A percentile compares a stretch with the other conserved stretches of the same genome.
phyloP scores from a whole-genome alignment of 2,113 vertebrate species.

The Toxotes chatareus region DNA sequence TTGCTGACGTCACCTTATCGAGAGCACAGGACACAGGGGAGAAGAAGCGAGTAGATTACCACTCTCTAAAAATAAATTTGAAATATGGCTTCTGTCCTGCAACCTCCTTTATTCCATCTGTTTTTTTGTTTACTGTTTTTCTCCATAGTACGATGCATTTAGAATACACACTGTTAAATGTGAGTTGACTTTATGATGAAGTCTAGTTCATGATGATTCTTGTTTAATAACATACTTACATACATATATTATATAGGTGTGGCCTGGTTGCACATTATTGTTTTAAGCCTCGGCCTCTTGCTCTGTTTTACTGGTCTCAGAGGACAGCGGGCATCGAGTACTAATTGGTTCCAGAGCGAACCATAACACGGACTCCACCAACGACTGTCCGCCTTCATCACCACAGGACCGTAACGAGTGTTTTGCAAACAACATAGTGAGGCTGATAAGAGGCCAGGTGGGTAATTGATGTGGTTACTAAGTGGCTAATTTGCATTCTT shows the following conservation, averaged over 20 bases:
- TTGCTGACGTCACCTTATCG: constrained; percentile 73
- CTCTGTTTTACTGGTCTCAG: constrained; percentile 84
- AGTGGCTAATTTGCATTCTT: constrained; percentile 97
- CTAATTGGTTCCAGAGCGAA: constrained; percentile 99
- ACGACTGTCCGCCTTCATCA: constrained; percentile 89
- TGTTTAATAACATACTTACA: constrained; percentile 55
- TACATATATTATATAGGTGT: constrained; percentile 55
- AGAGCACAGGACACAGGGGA: constrained; percentile 65
- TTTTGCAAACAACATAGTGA: constrained; percentile 95
- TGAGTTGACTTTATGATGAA: constrained; percentile 43
- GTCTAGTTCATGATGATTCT: constrained; percentile 48
- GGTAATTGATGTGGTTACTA: constrained; percentile 99
- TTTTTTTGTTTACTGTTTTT: constrained; percentile 37
- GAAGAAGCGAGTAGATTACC: constrained; percentile 64
- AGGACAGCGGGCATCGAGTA: constrained; percentile 82
- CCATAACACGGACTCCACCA: constrained; percentile 86
- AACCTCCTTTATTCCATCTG: constrained; percentile 37
- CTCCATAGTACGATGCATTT: constrained; percentile 6
- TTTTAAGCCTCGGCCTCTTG: constrained; percentile 83
- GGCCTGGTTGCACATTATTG: constrained; percentile 84
- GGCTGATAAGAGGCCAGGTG: constrained; percentile 95
- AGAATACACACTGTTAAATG: constrained; percentile 15
- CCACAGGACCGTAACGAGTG: constrained; percentile 91
- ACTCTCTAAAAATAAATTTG: constrained; percentile 74
- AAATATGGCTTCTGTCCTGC: constrained; percentile 69